A percentile compares a stretch with the other conserved stretches of the same genome.
These are phyloP conservation scores for Hemitrygon akajei DNA, from an alignment of 2,797 vertebrate genomes.

Conservation along the genomic window DNA sequence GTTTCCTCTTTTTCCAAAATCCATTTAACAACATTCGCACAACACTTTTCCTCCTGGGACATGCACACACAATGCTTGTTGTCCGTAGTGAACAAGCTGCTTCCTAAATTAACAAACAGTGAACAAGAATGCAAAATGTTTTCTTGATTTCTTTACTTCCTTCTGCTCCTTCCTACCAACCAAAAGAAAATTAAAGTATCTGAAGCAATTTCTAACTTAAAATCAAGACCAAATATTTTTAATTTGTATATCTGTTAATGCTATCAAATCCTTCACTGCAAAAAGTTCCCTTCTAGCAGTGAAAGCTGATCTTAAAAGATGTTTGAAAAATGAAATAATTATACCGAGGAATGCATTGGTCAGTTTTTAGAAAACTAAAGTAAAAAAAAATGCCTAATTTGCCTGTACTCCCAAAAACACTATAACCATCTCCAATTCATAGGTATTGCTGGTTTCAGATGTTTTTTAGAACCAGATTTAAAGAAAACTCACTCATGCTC, in stretches of 20 bases:
- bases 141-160: not conserved
- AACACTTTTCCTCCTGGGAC: not conserved
- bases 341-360: not conserved
- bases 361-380: not conserved
- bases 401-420: not conserved
- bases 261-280: not conserved
- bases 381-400: not conserved
- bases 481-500: not conserved
- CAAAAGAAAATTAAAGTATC: not conserved
- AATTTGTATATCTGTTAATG: not conserved
- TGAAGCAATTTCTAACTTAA: not conserved
- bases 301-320: too few relatives aligned
- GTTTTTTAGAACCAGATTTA: not conserved
- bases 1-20: not conserved
- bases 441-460: not conserved
- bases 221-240: not conserved
- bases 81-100: not conserved
- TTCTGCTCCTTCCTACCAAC: not conserved
- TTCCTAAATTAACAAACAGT: not conserved
- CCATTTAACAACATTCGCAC: not conserved
- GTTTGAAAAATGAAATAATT: too few relatives aligned
- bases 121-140: not conserved
- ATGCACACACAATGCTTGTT: not conserved
- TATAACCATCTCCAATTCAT: not conserved
- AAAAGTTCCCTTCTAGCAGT: too few relatives aligned